Percentiles rank a stretch among this genome's conserved stretches.
These are phyloP conservation scores for Agonopterix alstromeriana DNA, from an alignment of 2,888 invertebrate genomes.

Conservation along the genomic window DNA sequence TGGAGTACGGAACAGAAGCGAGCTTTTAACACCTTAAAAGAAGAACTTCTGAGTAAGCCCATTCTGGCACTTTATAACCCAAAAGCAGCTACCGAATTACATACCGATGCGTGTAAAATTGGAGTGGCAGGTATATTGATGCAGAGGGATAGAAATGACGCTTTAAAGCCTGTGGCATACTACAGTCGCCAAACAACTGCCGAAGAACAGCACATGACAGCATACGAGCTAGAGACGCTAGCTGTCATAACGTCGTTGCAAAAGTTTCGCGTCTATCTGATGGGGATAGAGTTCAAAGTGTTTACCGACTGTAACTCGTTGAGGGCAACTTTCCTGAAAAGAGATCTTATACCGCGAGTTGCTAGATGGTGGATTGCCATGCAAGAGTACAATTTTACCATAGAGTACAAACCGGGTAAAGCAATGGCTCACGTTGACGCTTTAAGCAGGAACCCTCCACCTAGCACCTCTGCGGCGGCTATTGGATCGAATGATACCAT, in stretches of 20 bases:
- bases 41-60: constrained; percentile 11
- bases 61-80: constrained; percentile 5
- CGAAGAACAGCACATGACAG: constrained; percentile 25
- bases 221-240: constrained; percentile 33
- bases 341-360: constrained; percentile 23
- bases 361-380: constrained; percentile 28
- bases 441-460: constrained; percentile 20
- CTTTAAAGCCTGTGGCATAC: constrained; percentile 21
- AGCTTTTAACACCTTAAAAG: constrained; percentile 17
- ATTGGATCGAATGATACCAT: background rate
- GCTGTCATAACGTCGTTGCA: constrained; percentile 29
- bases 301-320: constrained; percentile 13
- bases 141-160: constrained; percentile 12
- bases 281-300: constrained; percentile 10
- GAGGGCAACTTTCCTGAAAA: constrained; percentile 16
- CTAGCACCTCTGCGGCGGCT: background rate
- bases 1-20: constrained; percentile 14
- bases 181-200: constrained; percentile 25
- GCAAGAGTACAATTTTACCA: constrained; percentile 26
- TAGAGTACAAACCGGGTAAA: constrained; percentile 17
- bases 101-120: constrained; percentile 31
- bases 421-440: constrained; percentile 32
- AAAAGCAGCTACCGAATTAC: constrained; percentile 20
- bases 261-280: constrained; percentile 18
- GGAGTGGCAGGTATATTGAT: constrained; percentile 29